Conservation (phyloP, 2,113 vertebrate species). For the Alligator mississippiensis region DNA sequence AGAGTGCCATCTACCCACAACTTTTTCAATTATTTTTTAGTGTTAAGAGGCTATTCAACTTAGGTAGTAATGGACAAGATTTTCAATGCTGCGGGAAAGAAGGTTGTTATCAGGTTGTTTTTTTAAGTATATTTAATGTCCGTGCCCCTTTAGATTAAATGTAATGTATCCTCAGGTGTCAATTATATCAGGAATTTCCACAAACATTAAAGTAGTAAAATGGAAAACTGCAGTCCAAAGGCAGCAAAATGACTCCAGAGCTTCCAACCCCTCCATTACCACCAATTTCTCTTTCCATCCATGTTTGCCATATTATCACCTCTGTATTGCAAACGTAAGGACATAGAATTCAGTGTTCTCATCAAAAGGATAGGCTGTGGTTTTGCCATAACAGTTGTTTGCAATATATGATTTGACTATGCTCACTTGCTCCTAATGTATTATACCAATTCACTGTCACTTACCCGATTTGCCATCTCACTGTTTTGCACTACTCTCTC, state of each 20-base stretch:
- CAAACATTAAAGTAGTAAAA: background rate
- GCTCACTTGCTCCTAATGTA: background rate
- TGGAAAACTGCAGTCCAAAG: slow-evolving; percentile 28
- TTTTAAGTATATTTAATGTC: background rate
- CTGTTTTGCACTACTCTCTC: background rate
- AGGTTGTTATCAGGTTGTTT: fast-evolving
- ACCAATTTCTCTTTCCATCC: background rate
- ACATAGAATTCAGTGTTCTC: background rate
- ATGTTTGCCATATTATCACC: background rate
- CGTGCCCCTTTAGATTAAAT: background rate
- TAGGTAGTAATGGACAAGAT: background rate
- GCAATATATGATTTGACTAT: background rate
- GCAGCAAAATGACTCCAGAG: slow-evolving; percentile 32
- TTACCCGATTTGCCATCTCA: background rate
- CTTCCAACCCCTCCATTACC: slow-evolving; percentile 15
- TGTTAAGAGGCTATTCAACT: background rate
- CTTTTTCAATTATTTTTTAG: background rate
- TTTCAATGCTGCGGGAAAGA: background rate
- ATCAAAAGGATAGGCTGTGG: slow-evolving; percentile 57
- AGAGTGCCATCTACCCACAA: background rate
- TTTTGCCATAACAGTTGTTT: slow-evolving; percentile 52
- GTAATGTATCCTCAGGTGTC: background rate
- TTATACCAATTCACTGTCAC: background rate
- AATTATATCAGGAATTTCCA: background rate
- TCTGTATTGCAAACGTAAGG: background rate